Base-by-base conservation (phyloP, 2,888 invertebrate species). In the Metallyticus violacea region DNA sequence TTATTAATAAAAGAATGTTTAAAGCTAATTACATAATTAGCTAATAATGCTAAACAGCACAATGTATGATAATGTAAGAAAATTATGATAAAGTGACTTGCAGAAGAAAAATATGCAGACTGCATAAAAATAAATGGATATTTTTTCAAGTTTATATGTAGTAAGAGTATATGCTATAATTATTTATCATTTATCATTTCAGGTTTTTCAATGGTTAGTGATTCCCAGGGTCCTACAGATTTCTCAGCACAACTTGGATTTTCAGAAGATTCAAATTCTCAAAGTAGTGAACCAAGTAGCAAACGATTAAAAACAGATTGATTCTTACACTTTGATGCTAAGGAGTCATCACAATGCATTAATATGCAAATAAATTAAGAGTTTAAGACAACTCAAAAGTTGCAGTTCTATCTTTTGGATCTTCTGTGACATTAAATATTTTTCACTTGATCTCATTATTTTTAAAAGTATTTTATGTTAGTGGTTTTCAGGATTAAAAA, bases 191-290 rank as follows among this genome's bases (percentile, higher is more conserved):
- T 89, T 78, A 87, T 87, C 82, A 28, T 88, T 92, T 9, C 91
- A 97, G 97, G 97, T 93, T 97, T 97, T 91, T 97, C 97, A 26
- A 96, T 97, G 89, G 97, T 97, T 7, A 97, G 97, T 91, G 97
- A 97, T 92, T 97, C 97, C 0, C 97, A 97, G 92, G 97, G 97
- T 25, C 95, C 97, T 1, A 96, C 96, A 30, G 97, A 97, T 89
- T 96, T 96, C 90, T 96, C 97, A n/a, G 94, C 95, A 26, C 96
- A 96, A 90, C 94, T 97, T 93, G 96, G 96, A 89, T 97, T 97
- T 91, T 97, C 97, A 0, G 97, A 97, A 92, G 97, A 97, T 91
- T 97, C 97, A 15, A 97, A 97, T 92, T 97, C 97, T 0, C 97
- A 97, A 91, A 96, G 97, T 90, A 97, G 97, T 91, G 97, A 97